Conservation (phyloP, 2,113 vertebrate genomes). For the Neolamprologus variostigma region DNA sequence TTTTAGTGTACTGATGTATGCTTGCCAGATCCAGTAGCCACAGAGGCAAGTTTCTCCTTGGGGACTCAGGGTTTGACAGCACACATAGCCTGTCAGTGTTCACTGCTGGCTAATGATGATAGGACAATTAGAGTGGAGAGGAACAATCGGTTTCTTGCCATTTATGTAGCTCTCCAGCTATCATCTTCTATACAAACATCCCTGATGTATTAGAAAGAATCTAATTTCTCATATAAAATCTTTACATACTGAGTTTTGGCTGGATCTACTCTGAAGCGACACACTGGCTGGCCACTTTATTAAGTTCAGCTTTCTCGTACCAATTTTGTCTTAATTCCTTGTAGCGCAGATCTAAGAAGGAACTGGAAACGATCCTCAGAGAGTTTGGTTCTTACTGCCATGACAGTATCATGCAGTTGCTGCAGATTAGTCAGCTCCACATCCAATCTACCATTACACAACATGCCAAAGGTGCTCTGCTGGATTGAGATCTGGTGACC, state of each 20-base stretch:
- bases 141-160: conserved; percentile 32
- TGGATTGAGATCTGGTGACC: background rate
- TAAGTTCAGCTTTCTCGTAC: background rate
- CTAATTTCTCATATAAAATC: background rate
- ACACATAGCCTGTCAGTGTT: conserved; percentile 53
- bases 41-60: conserved; percentile 30
- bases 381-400: background rate
- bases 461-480: background rate
- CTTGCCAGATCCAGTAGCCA: conserved; percentile 54
- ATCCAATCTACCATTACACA: background rate
- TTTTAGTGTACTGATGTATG: conserved; percentile 51
- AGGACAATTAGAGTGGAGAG: conserved; percentile 43
- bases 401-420: background rate
- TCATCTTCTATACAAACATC: background rate
- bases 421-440: background rate
- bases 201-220: background rate
- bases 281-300: background rate
- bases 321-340: background rate
- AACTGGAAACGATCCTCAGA: background rate
- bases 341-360: background rate
- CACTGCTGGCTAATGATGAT: conserved; percentile 49
- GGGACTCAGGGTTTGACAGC: conserved; percentile 61
- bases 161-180: conserved; percentile 19
- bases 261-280: background rate
- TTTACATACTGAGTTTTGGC: background rate